These are phyloP conservation scores for Hylyphantes graminicola DNA, from an alignment of 1,140 invertebrate species.

Conservation along the genomic window DNA sequence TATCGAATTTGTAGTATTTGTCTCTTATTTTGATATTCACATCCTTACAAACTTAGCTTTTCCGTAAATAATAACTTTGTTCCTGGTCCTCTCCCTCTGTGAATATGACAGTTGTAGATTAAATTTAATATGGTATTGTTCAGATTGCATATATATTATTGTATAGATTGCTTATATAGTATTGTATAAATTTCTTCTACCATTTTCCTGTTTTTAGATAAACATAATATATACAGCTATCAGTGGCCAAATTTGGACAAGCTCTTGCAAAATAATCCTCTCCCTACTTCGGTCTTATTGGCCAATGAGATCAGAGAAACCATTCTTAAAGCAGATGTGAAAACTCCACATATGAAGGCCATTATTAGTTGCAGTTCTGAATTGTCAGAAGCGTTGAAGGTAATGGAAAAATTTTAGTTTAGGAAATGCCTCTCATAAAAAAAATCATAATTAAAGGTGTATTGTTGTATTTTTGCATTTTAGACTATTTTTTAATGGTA, in stretches of 20 bases:
- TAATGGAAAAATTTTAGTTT: slow-evolving; percentile 4
- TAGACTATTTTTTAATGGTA: not conserved
- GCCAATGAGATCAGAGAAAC: slow-evolving; percentile 37
- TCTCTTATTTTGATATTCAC: too few species aligned
- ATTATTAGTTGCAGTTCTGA: slow-evolving; percentile 15
- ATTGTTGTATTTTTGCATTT: too few species aligned
- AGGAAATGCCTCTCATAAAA: not conserved
- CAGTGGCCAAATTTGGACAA: not conserved
- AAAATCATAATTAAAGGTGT: not conserved
- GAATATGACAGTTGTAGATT: too few species aligned
- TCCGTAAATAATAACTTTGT: too few species aligned
- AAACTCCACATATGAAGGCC: slow-evolving; percentile 13
- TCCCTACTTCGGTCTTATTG: not conserved
- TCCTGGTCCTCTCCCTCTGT: too few species aligned
- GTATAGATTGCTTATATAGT: too few species aligned
- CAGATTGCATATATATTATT: too few species aligned
- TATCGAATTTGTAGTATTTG: too few species aligned
- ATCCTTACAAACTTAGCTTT: too few species aligned
- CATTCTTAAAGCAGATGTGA: slow-evolving; percentile 29
- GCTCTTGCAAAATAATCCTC: not conserved
- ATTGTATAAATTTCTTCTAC: too few species aligned
- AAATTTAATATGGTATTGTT: too few species aligned
- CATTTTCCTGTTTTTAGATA: not conserved
- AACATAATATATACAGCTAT: not conserved
- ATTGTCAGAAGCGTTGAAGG: slow-evolving; percentile 5